phyloP scores from a whole-genome alignment of 2,888 invertebrate genomes.

The Drosophila differens region DNA sequence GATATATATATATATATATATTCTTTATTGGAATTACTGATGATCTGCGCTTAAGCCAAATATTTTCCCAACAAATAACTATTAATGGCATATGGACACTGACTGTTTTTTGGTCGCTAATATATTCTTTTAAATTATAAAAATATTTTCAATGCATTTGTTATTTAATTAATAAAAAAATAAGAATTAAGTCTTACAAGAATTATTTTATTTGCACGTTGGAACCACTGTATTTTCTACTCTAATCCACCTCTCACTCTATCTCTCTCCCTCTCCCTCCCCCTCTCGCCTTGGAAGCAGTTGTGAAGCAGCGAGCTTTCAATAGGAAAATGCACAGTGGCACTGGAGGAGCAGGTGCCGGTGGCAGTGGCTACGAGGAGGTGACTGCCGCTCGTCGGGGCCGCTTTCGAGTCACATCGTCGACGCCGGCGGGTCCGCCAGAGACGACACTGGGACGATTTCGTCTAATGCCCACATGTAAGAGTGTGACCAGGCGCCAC shows the following conservation, averaged over 20 bases:
- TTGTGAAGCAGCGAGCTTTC: constrained; percentile 31
- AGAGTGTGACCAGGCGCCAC: constrained; percentile 45
- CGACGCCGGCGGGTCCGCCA: constrained; percentile 84
- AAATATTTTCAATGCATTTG: neutral
- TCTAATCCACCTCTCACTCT: constrained; percentile 11
- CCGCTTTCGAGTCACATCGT: constrained; percentile 87
- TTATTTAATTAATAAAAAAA: neutral
- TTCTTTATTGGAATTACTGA: neutral
- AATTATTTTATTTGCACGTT: neutral
- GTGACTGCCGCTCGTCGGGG: constrained; percentile 85
- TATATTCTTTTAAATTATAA: neutral
- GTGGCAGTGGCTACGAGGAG: constrained; percentile 83
- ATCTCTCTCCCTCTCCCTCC: constrained; percentile 7
- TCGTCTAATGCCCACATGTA: constrained; percentile 85
- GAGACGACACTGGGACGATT: constrained; percentile 85
- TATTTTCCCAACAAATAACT: neutral
- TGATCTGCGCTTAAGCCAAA: neutral
- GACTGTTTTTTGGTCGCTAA: neutral
- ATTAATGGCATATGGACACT: neutral
- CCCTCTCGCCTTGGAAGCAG: constrained; percentile 28
- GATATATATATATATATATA: too few species aligned
- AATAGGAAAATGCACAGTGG: constrained; percentile 62
- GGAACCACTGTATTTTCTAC: neutral
- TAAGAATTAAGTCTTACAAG: neutral
- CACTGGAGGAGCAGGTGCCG: constrained; percentile 55